Evolutionary conservation across 2,888 invertebrate genomes (phyloP).

Genomic region (Cenopis cana): DNA sequence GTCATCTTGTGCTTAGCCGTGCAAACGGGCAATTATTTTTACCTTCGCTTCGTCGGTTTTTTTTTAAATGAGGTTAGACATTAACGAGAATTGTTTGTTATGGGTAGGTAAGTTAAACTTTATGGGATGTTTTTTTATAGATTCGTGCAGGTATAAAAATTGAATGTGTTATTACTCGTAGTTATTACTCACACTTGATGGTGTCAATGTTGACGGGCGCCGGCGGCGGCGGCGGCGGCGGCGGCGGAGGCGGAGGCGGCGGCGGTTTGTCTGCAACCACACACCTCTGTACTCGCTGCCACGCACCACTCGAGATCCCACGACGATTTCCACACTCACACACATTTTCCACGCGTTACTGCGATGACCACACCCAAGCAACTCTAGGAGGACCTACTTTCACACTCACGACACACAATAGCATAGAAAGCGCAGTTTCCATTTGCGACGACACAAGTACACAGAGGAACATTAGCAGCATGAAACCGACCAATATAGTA

Average conservation of each 20-base stretch:
- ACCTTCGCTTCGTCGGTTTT: background rate
- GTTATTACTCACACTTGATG: constrained; percentile 71
- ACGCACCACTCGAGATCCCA: too few species aligned
- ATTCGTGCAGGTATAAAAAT: too few species aligned
- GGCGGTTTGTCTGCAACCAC: constrained; percentile 56
- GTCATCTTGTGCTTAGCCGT: too few species aligned
- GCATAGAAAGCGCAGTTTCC: background rate
- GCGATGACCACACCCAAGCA: background rate
- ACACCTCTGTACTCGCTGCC: background rate
- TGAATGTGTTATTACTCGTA: too few species aligned
- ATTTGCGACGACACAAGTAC: background rate
- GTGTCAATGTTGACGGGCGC: constrained; percentile 64
- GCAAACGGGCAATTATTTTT: too few species aligned
- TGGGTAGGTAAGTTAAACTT: background rate
- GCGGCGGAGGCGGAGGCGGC: constrained; percentile 58
- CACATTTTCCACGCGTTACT: too few species aligned
- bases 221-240: constrained; percentile 64
- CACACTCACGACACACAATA: background rate
- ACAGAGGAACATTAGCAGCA: background rate
- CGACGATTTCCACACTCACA: background rate
- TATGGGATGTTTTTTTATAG: too few species aligned
- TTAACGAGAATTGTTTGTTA: too few species aligned
- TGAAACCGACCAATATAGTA: background rate
- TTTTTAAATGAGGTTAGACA: too few species aligned
- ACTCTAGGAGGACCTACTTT: background rate